Evolutionary conservation across 23 tunicate genomes (phyloP), one percentile per base, ranked within the genome.

Genomic region (Halocynthia aurantium): DNA sequence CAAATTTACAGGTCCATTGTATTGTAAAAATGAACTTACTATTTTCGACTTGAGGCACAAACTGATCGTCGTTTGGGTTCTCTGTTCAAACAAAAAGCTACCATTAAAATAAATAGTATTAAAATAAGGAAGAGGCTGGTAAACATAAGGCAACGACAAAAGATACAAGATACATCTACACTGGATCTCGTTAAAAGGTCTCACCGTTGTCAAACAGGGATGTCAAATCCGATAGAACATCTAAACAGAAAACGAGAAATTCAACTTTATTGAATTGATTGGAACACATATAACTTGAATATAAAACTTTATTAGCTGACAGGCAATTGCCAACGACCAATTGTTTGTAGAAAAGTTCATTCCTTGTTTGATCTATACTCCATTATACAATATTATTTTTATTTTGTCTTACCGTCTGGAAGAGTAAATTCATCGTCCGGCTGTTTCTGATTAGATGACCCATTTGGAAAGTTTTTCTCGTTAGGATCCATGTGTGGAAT

Each of bases 31-130:
- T 31, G 22, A 50, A 87, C 93, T 87, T 76, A 87, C 93, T 64
- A 51, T 87, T 87, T 67, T 89, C 94, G 12, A 93, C 98, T 87
- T 93, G 88, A 12, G 98, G 98, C 44, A 93, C 98, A 67, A 93
- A 93, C 56, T 93, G 98, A 57, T 93, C 98, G 61, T 81, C 94
- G 61, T 93, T 83, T 15, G 70, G 76, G 13, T 75, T 76, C 21
- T 70, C 79, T 5, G 72, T 86, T 87, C 50, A 15, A 85, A 86
- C 15, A 53, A 74, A 52, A 15, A 68, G 44, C 44, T 31, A 31
- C 44, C 44, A 72, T 13, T 49, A 51, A 74, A n/a, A 52, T 13
- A 74, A 8, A 65, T n/a, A 65, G 19, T 65, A 20, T 10, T 49
- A 65, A 65, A 65, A 65, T 65, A 15, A 65, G 44, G 44, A 31